A percentile compares a stretch with the other conserved stretches of the same genome.
Conservation (phyloP, 2,113 vertebrate genomes). For the Gymnocephalus cernua region DNA sequence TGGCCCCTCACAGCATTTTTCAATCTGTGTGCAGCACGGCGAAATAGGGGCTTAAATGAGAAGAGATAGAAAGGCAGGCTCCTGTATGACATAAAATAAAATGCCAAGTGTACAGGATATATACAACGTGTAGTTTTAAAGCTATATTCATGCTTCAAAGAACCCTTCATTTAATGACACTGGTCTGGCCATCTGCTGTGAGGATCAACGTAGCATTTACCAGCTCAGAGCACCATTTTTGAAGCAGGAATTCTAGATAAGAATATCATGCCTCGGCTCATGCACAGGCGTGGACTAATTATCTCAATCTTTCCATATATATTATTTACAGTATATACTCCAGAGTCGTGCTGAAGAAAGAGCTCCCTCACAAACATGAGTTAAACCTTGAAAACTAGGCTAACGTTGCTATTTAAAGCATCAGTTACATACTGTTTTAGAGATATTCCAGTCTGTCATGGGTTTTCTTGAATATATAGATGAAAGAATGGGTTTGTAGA, state of each 20-base stretch:
- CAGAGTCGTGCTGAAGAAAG: slow-evolving; percentile 31
- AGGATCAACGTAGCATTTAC: slow-evolving; percentile 46
- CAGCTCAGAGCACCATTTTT: slow-evolving; percentile 35
- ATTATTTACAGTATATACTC: slow-evolving; percentile 39
- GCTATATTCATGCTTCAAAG: slow-evolving; percentile 61
- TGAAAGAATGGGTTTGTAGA: slow-evolving; percentile 11
- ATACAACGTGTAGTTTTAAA: slow-evolving; percentile 51
- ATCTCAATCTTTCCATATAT: slow-evolving; percentile 49
- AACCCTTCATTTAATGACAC: slow-evolving; percentile 60
- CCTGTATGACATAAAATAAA: slow-evolving; percentile 40
- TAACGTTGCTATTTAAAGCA: slow-evolving; percentile 60
- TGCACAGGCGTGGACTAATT: slow-evolving; percentile 46
- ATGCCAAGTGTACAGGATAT: slow-evolving; percentile 40
- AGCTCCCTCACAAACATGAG: slow-evolving; percentile 42
- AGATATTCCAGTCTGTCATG: slow-evolving; percentile 13
- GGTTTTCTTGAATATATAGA: slow-evolving; percentile 38
- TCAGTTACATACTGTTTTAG: slow-evolving; percentile 19
- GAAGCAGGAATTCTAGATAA: slow-evolving; percentile 29
- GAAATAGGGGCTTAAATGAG: slow-evolving; percentile 66
- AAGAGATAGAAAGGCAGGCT: slow-evolving; percentile 51
- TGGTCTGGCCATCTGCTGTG: slow-evolving; percentile 48
- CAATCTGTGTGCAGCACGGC: slow-evolving; percentile 58
- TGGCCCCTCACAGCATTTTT: slow-evolving; percentile 68
- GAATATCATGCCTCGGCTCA: slow-evolving; percentile 20
- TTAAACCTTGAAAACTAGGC: slow-evolving; percentile 49